A percentile compares a stretch with the other conserved stretches of the same genome.
These are phyloP conservation scores for Salvelinus fontinalis DNA, from an alignment of 2,113 vertebrate genomes.

Conservation along the genomic window DNA sequence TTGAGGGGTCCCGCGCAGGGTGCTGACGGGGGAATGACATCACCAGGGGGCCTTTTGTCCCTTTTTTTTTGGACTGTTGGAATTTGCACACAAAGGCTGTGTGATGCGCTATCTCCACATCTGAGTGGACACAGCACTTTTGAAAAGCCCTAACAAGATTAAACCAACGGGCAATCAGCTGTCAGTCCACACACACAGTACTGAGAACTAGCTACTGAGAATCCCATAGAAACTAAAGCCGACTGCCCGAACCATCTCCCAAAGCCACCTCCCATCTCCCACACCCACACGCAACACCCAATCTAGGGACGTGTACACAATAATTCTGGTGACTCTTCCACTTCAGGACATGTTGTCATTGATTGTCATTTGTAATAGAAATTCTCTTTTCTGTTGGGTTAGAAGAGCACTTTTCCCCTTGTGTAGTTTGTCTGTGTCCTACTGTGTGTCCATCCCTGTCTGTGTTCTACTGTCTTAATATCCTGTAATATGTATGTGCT, in stretches of 20 bases:
- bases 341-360: neutral
- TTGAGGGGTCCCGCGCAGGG: slow-evolving; percentile 28
- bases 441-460: neutral
- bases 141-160: slow-evolving; percentile 79
- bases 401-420: neutral
- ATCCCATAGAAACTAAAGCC: slow-evolving; percentile 58
- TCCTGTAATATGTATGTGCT: slow-evolving; percentile 5
- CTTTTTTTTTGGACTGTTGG: slow-evolving; percentile 55
- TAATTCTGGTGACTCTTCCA: neutral
- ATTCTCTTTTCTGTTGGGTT: neutral
- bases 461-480: neutral
- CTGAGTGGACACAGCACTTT: slow-evolving; percentile 78
- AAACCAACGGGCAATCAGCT: slow-evolving; percentile 69
- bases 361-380: neutral
- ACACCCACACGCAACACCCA: slow-evolving; percentile 30
- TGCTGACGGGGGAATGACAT: slow-evolving; percentile 74
- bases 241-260: slow-evolving; percentile 45
- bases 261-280: neutral
- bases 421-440: neutral
- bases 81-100: slow-evolving; percentile 72
- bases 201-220: slow-evolving; percentile 52
- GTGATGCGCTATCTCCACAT: slow-evolving; percentile 70
- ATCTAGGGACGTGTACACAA: neutral
- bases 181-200: slow-evolving; percentile 56
- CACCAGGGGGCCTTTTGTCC: slow-evolving; percentile 63